Evolutionary conservation across 2,113 vertebrate genomes (phyloP).

Genomic region (Raja brachyura): DNA sequence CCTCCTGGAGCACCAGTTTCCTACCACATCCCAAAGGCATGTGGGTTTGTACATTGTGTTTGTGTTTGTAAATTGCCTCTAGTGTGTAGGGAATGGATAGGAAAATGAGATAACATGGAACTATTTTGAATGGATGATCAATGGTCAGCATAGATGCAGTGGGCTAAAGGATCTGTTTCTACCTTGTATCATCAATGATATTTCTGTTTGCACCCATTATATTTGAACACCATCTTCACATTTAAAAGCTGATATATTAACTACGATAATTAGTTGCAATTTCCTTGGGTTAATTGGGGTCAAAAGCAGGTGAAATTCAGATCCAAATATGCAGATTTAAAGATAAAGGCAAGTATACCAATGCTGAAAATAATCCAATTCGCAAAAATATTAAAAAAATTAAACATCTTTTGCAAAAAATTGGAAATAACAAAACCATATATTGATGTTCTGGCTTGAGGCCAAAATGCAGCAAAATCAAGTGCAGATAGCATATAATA

Average conservation of each 20-base stretch:
- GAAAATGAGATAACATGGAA: too few relatives aligned
- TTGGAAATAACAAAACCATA: not conserved
- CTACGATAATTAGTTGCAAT: conserved; percentile 17
- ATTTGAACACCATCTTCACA: not conserved
- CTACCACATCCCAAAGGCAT: too few relatives aligned
- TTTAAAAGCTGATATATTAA: conserved; percentile 17
- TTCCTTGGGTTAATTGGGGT: conserved; percentile 15
- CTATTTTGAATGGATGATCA: too few relatives aligned
- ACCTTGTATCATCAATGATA: not conserved
- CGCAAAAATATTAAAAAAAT: not conserved
- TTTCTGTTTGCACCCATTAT: conserved; percentile 7
- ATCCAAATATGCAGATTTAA: conserved; percentile 6
- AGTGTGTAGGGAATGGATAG: too few relatives aligned
- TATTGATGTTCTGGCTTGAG: not conserved
- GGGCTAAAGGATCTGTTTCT: too few relatives aligned
- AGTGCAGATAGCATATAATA: not conserved
- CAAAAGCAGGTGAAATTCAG: not conserved
- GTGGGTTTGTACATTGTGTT: too few relatives aligned
- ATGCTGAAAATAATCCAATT: not conserved
- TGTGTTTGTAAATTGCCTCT: too few relatives aligned
- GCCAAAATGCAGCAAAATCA: not conserved
- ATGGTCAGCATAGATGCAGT: too few relatives aligned
- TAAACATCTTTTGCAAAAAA: not conserved
- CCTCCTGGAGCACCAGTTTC: too few relatives aligned
- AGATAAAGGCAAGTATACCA: not conserved